Base-by-base conservation (phyloP, 2,888 invertebrate species). In the Empis livida region DNA sequence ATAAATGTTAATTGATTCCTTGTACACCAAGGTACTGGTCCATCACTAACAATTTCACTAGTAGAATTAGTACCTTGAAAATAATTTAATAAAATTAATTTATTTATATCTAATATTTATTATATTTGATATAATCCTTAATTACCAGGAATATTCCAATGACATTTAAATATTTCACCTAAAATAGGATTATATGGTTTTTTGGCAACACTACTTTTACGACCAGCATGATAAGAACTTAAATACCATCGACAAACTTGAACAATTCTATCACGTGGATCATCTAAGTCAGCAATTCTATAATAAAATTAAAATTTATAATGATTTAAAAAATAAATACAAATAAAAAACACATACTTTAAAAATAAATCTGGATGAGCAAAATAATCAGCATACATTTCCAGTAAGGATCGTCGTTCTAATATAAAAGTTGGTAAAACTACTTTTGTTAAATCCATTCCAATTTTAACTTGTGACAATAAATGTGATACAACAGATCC, bases 311-410 rank as follows among this genome's bases (percentile, higher is more conserved):
- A n/a, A 40, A 10, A 17, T 40, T 42, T 43, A 13, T n/a, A 27
- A 15, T 42, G 10, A 31, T 42, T 31, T 15, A 14, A 9, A 13
- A 30, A 30, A n/a, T 30, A 41, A 38, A 11, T 16, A 14, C 13
- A 20, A 11, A 47, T 44, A 59, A n/a, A n/a, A n/a, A n/a, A n/a
- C n/a, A n/a, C 68, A 65, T 71, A 92, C 92, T 78, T 86, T 53
- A 87, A 77, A 71, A 99, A 97, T 60, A 95, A 79, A 71, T 97
- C 96, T 0, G 99, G 96, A 76, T 99, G 99, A 11, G 99, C 95
- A 72, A 99, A 96, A 66, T 97, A 99, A 73, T 99, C 99, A 43
- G 99, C 97, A 69, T 96, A 99, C 99, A 99, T 99, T 74, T 99
- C 99, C 42, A 99, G 75, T 37, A 99, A 77, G 1, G 97, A 99